A percentile compares a stretch with the other conserved stretches of the same genome.
Evolutionary conservation across 2,797 vertebrate species (phyloP).

Genomic region (Tenualosa thibaudeaui): DNA sequence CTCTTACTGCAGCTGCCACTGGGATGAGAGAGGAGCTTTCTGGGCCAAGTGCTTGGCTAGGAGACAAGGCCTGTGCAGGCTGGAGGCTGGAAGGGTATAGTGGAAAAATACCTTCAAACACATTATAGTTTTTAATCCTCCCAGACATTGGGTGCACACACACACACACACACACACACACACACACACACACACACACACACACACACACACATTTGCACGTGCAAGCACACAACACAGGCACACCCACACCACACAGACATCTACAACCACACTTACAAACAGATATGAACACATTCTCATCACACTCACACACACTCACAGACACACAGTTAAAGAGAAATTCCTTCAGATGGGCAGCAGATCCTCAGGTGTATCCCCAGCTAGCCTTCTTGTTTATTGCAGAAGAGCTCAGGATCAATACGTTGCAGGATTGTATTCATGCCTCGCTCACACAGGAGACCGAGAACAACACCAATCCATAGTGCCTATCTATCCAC

Average conservation of each 20-base stretch:
- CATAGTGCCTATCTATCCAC: not conserved
- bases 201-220: not conserved
- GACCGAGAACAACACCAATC: not conserved
- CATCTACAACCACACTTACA: not conserved
- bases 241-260: not conserved
- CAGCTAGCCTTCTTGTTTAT: not conserved
- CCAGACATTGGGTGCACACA: not conserved
- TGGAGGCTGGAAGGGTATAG: not conserved
- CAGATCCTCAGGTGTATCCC: constrained; percentile 7
- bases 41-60: constrained; percentile 7
- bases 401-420: not conserved
- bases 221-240: not conserved
- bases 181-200: not conserved
- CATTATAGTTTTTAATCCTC: not conserved
- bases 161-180: constrained; percentile 11
- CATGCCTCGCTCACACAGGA: not conserved
- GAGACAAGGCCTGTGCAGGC: not conserved
- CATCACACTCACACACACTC: not conserved
- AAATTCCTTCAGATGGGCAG: not conserved
- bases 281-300: not conserved
- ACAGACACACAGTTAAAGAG: not conserved
- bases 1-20: not conserved
- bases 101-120: constrained; percentile 12
- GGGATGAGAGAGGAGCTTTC: not conserved
- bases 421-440: not conserved